Evolutionary conservation across 2,113 vertebrate species (phyloP).

Genomic region (Hippocampus abdominalis): DNA sequence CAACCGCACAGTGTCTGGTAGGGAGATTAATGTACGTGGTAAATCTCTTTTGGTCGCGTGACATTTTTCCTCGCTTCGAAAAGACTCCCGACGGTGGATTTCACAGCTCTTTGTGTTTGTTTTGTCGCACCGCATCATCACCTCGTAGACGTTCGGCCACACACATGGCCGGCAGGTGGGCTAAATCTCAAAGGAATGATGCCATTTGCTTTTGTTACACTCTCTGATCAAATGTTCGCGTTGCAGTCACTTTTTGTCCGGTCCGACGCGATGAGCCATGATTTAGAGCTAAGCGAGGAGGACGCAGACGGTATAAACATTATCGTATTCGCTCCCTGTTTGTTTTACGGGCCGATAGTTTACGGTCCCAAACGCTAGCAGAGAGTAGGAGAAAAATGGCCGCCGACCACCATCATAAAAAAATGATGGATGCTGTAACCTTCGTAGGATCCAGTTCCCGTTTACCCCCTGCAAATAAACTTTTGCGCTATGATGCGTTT

Average conservation of each 20-base stretch:
- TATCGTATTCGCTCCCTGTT: conserved; percentile 52
- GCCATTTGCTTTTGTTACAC: conserved; percentile 30
- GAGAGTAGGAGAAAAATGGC: conserved; percentile 33
- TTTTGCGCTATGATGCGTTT: not conserved
- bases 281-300: conserved; percentile 47
- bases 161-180: conserved; percentile 54
- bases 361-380: conserved; percentile 35
- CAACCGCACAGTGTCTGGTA: conserved; percentile 46
- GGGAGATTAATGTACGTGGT: conserved; percentile 39
- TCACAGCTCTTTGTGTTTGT: conserved; percentile 33
- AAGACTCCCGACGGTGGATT: conserved; percentile 24
- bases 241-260: conserved; percentile 45
- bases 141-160: conserved; percentile 10
- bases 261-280: conserved; percentile 29
- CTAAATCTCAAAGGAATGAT: conserved; percentile 37
- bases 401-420: conserved; percentile 42
- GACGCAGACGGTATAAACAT: conserved; percentile 48
- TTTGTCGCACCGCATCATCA: conserved; percentile 35
- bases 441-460: conserved; percentile 39
- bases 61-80: conserved; percentile 26
- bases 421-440: conserved; percentile 50
- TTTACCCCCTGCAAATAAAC: not conserved
- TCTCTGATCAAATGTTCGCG: conserved; percentile 34
- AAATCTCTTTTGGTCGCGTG: conserved; percentile 35
- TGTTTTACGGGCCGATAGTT: conserved; percentile 45